A percentile compares a stretch with the other conserved stretches of the same genome.
phyloP scores from a whole-genome alignment of 2,113 vertebrate species.

The Hystrix brachyura region DNA sequence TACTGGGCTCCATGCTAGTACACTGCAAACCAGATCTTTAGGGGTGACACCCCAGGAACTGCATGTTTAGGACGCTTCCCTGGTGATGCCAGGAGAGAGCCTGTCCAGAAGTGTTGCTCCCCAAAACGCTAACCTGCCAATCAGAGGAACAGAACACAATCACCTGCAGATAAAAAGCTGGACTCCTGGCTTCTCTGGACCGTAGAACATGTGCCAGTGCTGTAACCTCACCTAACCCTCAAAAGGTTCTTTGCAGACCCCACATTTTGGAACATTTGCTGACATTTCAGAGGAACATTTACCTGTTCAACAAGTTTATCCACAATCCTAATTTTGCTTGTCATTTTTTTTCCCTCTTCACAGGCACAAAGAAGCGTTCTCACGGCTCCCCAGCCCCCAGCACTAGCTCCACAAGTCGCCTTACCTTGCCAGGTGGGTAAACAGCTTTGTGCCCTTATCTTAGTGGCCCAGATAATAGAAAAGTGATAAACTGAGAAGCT shows the following conservation, averaged over 20 bases:
- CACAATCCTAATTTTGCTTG: neutral
- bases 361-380: slow-evolving; percentile 79
- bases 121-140: neutral
- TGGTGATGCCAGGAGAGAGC: neutral
- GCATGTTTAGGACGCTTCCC: neutral
- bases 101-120: neutral
- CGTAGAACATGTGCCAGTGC: fast-evolving
- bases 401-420: slow-evolving; percentile 73
- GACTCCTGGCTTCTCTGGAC: neutral
- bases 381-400: slow-evolving; percentile 67
- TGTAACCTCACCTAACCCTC: neutral
- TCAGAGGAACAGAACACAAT: neutral
- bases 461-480: neutral
- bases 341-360: slow-evolving; percentile 65
- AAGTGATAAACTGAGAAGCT: neutral
- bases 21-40: neutral
- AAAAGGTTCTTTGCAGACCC: neutral
- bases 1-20: neutral
- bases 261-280: neutral
- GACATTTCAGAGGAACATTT: neutral
- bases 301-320: neutral
- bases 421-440: slow-evolving; percentile 88
- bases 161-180: neutral
- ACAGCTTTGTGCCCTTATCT: fast-evolving
- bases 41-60: fast-evolving